These are phyloP conservation scores for Lampris megalopsis DNA, from an alignment of 2,113 vertebrate species.

Conservation along the genomic window DNA sequence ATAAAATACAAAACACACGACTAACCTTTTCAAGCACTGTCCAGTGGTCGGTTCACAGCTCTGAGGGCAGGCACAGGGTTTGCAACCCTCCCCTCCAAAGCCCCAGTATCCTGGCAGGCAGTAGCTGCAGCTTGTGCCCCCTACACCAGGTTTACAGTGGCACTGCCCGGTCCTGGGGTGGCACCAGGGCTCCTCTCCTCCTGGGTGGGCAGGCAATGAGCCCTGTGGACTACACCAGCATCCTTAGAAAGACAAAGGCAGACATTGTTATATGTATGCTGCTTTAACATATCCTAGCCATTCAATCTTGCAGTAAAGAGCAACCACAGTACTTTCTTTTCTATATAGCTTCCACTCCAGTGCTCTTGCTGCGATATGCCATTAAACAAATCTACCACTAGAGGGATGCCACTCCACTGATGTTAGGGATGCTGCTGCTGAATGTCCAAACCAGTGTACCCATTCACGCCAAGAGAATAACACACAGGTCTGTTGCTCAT, in stretches of 20 bases:
- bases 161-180: constrained; percentile 90
- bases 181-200: constrained; percentile 78
- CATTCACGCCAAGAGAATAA: too few relatives aligned
- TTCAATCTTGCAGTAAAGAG: neutral
- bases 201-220: constrained; percentile 72
- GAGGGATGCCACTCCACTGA: constrained; percentile 26
- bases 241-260: constrained; percentile 68
- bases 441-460: too few relatives aligned
- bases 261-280: neutral
- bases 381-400: constrained; percentile 29
- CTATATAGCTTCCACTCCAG: neutral
- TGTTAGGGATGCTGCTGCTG: too few relatives aligned
- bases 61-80: constrained; percentile 83
- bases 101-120: constrained; percentile 90
- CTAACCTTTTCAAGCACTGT: constrained; percentile 83
- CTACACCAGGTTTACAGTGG: constrained; percentile 87
- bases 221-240: constrained; percentile 87
- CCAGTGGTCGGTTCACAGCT: constrained; percentile 86
- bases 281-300: neutral
- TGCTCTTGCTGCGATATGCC: neutral
- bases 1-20: neutral
- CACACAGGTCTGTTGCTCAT: neutral
- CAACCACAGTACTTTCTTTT: neutral
- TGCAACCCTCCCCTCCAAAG: constrained; percentile 86
- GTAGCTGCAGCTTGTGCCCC: constrained; percentile 81